These are phyloP conservation scores for Odontesthes bonariensis DNA, from an alignment of 2,113 vertebrate species.

Conservation along the genomic window DNA sequence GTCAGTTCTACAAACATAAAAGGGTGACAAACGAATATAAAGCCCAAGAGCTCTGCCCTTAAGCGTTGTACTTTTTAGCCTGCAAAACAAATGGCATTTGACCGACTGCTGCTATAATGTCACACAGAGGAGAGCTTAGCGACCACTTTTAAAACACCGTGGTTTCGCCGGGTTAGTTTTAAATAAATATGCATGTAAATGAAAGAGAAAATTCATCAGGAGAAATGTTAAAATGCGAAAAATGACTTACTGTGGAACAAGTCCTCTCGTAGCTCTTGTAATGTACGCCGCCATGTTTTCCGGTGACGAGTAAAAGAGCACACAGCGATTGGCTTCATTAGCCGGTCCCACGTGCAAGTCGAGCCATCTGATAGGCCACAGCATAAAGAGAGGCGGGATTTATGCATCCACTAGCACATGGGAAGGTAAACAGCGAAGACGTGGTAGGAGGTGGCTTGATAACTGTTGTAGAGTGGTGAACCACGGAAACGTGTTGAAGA, in stretches of 20 bases:
- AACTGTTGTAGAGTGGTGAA: not conserved
- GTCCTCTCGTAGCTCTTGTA: constrained; percentile 46
- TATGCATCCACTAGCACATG: constrained; percentile 33
- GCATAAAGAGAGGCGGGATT: constrained; percentile 11
- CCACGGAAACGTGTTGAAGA: too few relatives aligned
- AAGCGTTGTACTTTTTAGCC: not conserved
- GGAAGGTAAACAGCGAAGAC: constrained; percentile 55
- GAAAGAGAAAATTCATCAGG: not conserved
- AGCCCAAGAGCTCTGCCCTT: not conserved
- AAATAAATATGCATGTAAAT: too few relatives aligned
- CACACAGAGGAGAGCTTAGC: not conserved
- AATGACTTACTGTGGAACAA: constrained; percentile 77
- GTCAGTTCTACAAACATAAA: not conserved
- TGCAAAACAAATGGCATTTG: not conserved
- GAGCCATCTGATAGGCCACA: constrained; percentile 64
- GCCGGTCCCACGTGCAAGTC: rapidly evolving
- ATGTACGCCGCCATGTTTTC: constrained; percentile 81
- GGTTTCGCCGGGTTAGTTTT: too few relatives aligned
- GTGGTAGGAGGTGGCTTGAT: not conserved
- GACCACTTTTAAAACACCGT: not conserved
- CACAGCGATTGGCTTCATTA: constrained; percentile 66
- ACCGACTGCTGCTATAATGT: not conserved
- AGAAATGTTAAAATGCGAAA: constrained; percentile 54
- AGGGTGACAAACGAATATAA: not conserved
- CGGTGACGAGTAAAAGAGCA: not conserved